Base-by-base conservation (phyloP, 2,113 vertebrate species). In the Laterallus jamaicensis region DNA sequence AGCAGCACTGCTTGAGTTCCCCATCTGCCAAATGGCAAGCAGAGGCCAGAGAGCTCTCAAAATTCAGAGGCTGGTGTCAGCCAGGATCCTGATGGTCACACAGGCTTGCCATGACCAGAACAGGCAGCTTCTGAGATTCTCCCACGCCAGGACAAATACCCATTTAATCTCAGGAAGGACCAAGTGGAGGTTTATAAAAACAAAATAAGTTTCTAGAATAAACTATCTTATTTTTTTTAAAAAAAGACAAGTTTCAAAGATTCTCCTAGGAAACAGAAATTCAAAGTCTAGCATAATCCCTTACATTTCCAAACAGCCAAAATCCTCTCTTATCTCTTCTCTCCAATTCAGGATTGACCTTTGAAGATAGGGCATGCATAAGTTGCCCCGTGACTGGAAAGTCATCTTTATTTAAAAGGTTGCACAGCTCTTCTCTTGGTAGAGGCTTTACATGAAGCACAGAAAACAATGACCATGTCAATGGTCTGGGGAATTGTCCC, bases 331-430 rank as follows among this genome's bases (percentile, higher is more conserved):
- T 86, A 20, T 26, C 17, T 71, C 47, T 75, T 87, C 25, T 75
- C 4, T 6, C 4, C 2, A 4, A 1, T 37, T 82, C 62, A 69
- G 12, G 32, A 32, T 11, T 71, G 39, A 42, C 7, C 18, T 79
- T 32, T 64, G 35, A 79, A 85, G 32, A 56, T 15, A 68, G 21
- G 28, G n/a, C 2, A 44, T 12, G 15, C 4, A 6, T 64, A 22
- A 79, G 16, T 26, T 49, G 4, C 17, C n/a, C 16, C 0, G 0
- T 54, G 58, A 75, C 9, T 62, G 15, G 12, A 85, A 79, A 85
- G 39, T 3, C n/a, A 24, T 15, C 15, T 79, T 79, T 60, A 60
- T 60, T 66, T 35, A 70, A 74, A 82, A 54, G 29, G 28, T 14
- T 55, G 8, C 31, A 37, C 21, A 64, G 8, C 10, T 24, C 32